These are phyloP conservation scores for Acronicta leporina DNA, from an alignment of 2,888 invertebrate genomes.

Conservation along the genomic window DNA sequence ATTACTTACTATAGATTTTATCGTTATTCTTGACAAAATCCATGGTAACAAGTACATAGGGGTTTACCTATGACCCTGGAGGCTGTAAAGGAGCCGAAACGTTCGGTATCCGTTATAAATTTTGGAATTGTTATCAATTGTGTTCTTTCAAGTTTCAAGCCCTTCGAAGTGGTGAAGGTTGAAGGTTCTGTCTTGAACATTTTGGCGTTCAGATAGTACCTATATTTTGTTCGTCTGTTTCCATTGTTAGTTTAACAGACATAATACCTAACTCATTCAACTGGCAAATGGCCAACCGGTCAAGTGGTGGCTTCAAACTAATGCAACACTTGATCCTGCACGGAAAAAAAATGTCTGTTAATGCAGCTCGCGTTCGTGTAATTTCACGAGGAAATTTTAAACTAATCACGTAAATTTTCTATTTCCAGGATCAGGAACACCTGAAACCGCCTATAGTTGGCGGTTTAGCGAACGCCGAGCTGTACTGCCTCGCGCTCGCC, in stretches of 20 bases:
- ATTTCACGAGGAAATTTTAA: neutral
- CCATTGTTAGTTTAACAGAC: neutral
- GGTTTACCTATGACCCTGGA: no score
- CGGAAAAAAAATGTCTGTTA: neutral
- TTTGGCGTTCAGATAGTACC: no score
- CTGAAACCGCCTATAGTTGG: conserved; percentile 97
- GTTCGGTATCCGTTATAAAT: no score
- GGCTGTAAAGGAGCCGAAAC: no score
- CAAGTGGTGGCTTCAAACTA: neutral
- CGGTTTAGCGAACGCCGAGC: conserved; percentile 96
- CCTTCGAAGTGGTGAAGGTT: no score
- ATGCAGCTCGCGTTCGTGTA: neutral
- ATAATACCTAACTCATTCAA: neutral
- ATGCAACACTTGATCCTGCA: neutral
- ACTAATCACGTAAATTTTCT: neutral
- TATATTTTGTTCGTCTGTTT: neutral
- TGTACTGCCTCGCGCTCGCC: conserved; percentile 97
- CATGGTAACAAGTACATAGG: no score
- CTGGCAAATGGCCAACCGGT: neutral
- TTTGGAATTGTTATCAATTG: no score
- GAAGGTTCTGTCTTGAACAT: no score
- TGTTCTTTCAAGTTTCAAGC: no score
- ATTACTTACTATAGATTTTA: no score
- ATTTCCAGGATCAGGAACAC: conserved; percentile 95
- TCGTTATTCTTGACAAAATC: no score